Evolutionary conservation across 2,888 invertebrate species (phyloP).

Genomic region (Ametastegia equiseti): DNA sequence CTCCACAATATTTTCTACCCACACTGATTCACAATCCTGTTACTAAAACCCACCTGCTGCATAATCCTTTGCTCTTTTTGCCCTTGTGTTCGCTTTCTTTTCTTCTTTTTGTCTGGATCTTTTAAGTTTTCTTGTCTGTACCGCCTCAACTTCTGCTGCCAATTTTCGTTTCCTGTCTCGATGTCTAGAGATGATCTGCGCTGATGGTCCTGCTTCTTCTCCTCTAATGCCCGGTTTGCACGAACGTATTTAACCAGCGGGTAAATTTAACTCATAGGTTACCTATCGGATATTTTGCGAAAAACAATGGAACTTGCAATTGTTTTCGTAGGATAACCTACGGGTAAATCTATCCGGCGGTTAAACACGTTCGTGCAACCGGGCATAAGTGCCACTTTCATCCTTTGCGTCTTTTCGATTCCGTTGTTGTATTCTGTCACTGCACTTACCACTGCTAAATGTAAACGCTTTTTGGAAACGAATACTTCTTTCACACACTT

Average conservation of each 20-base stretch:
- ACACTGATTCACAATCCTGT: not conserved
- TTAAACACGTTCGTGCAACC: no score
- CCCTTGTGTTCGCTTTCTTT: not conserved
- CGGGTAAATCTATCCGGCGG: no score
- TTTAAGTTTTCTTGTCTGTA: not conserved
- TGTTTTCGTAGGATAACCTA: no score
- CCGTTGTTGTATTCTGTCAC: conserved; percentile 28
- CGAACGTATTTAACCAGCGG: no score
- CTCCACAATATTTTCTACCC: not conserved
- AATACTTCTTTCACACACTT: conserved; percentile 49
- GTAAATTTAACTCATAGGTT: no score
- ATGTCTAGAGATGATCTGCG: not conserved
- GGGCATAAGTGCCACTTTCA: not conserved
- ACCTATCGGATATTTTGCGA: no score
- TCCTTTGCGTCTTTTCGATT: not conserved
- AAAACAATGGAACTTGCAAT: no score
- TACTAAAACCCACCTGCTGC: not conserved
- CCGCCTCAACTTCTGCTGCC: not conserved
- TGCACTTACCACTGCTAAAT: conserved; percentile 11
- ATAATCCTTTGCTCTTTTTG: not conserved
- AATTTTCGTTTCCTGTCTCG: not conserved
- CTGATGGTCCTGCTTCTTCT: conserved; percentile 1
- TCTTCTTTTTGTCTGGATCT: not conserved
- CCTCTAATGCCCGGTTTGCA: no score
- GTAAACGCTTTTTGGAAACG: no score